phyloP scores from a whole-genome alignment of 2,797 vertebrate genomes.

The Oryzias dopingdopingensis region DNA sequence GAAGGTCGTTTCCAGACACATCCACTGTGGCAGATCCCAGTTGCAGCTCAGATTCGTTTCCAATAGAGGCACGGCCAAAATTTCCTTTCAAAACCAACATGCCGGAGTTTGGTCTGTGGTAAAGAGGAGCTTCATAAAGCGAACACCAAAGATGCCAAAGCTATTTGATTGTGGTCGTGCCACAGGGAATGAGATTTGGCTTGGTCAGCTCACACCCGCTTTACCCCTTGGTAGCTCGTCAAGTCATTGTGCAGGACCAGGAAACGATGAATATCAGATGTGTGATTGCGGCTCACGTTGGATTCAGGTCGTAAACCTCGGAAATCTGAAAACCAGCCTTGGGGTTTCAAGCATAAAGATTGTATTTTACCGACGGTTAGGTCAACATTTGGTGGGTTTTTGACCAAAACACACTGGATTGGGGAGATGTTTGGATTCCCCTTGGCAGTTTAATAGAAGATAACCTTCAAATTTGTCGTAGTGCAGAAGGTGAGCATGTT shows the following conservation, averaged over 20 bases:
- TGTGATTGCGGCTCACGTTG: conserved; percentile 56
- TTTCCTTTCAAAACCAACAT: conserved; percentile 41
- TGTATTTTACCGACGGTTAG: conserved; percentile 6
- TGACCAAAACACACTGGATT: conserved; percentile 32
- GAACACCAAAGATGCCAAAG: conserved; percentile 31
- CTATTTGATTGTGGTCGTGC: conserved; percentile 52
- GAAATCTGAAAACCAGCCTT: conserved; percentile 25
- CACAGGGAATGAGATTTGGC: conserved; percentile 45
- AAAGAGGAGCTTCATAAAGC: conserved; percentile 28
- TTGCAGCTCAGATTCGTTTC: conserved; percentile 15
- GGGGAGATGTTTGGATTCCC: neutral
- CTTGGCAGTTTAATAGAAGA: neutral
- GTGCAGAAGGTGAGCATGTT: conserved; percentile 27
- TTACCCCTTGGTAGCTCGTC: too few species aligned
- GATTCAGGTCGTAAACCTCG: conserved; percentile 62
- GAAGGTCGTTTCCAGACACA: conserved; percentile 31
- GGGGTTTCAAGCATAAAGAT: conserved; percentile 23
- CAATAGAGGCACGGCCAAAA: conserved; percentile 26
- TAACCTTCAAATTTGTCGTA: conserved; percentile 11
- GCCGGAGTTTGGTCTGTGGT: conserved; percentile 37
- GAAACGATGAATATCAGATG: conserved; percentile 68
- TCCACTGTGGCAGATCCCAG: conserved; percentile 18
- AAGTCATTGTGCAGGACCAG: conserved; percentile 16
- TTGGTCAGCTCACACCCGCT: conserved; percentile 29
- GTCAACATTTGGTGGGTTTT: neutral